These are phyloP conservation scores for Callithrix jacchus DNA, from an alignment of 2,113 vertebrate genomes.

Conservation along the genomic window DNA sequence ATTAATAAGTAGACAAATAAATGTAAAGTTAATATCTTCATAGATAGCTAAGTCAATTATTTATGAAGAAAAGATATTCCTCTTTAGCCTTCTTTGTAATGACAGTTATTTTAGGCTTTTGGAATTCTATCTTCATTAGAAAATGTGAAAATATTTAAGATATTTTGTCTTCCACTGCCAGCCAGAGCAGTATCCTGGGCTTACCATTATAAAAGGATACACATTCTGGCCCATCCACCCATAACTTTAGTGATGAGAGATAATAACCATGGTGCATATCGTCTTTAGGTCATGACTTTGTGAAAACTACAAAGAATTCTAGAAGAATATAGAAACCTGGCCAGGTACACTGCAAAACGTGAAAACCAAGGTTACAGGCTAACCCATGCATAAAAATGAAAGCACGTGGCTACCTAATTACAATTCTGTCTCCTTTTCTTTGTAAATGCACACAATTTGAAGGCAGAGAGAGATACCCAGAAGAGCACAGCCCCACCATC, in stretches of 20 bases:
- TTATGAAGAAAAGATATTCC: neutral
- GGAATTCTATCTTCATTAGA: conserved; percentile 37
- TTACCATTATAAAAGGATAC: neutral
- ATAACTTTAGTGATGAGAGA: conserved; percentile 36
- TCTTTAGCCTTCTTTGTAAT: neutral
- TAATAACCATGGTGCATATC: neutral
- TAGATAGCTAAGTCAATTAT: neutral
- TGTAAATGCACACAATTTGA: neutral
- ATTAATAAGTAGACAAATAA: neutral
- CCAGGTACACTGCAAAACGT: conserved; percentile 1
- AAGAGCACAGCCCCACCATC: neutral
- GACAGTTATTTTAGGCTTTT: neutral
- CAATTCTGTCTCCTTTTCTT: conserved; percentile 3
- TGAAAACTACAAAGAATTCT: conserved; percentile 51
- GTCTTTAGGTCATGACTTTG: conserved; percentile 13
- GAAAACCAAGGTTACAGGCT: conserved; percentile 65
- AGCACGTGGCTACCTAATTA: neutral
- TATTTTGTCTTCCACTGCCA: neutral
- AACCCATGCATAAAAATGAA: conserved; percentile 52
- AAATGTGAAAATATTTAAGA: conserved; percentile 31
- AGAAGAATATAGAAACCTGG: conserved; percentile 29
- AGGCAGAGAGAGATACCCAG: neutral
- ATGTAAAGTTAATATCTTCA: neutral
- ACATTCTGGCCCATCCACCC: neutral
- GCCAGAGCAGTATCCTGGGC: neutral